These are phyloP conservation scores for Catharus fuscescens DNA, from an alignment of 2,113 vertebrate genomes.

Conservation along the genomic window DNA sequence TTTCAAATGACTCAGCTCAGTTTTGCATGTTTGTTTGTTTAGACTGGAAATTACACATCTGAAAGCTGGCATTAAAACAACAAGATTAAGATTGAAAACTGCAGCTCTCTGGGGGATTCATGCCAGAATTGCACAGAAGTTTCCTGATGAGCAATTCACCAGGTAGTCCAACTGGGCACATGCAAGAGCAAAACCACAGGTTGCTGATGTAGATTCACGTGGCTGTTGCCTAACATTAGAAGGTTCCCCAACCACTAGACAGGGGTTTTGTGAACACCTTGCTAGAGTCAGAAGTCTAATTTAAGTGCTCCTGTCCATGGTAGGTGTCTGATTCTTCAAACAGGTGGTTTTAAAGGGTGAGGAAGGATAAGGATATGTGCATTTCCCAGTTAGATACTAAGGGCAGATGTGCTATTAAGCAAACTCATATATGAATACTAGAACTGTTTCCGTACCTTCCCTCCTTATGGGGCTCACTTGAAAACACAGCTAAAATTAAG, in stretches of 20 bases:
- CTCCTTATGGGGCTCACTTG: not conserved
- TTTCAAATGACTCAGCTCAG: not conserved
- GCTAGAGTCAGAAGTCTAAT: not conserved
- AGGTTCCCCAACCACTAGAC: not conserved
- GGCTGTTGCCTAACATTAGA: not conserved
- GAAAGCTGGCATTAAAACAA: not conserved
- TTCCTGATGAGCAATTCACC: not conserved
- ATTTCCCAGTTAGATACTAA: not conserved
- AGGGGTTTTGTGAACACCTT: not conserved
- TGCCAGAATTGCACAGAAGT: not conserved
- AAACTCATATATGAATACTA: not conserved
- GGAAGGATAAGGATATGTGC: not conserved
- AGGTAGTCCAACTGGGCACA: too few species aligned
- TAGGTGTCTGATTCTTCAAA: not conserved
- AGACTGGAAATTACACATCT: not conserved
- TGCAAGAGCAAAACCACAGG: not conserved
- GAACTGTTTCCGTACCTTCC: not conserved
- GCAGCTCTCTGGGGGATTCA: not conserved
- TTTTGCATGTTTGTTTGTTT: not conserved
- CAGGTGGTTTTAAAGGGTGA: not conserved
- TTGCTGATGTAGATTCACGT: not conserved
- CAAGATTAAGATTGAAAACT: not conserved
- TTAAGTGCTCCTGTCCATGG: not conserved
- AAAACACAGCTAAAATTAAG: not conserved
- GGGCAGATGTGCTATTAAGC: not conserved